These are phyloP conservation scores for Lasioglossum morio DNA, from an alignment of 2,888 invertebrate genomes.

Conservation along the genomic window DNA sequence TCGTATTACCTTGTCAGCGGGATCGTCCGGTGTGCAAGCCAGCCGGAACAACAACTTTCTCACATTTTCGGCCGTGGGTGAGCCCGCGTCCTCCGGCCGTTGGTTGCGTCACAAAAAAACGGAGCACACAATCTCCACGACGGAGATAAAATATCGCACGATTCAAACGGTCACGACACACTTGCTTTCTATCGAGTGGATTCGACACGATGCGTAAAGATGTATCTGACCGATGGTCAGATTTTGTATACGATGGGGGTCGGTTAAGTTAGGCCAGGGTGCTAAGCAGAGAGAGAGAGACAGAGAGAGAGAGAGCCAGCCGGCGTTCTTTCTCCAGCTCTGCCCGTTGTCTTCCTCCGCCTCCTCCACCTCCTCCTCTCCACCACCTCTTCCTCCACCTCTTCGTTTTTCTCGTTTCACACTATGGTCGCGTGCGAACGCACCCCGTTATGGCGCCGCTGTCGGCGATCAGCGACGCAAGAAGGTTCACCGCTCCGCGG, in stretches of 20 bases:
- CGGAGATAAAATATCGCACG: background rate
- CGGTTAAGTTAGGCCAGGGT: conserved; percentile 1
- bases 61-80: conserved; percentile 60
- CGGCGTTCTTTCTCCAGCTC: background rate
- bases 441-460: conserved; percentile 68
- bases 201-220: background rate
- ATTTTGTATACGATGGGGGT: background rate
- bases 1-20: conserved; percentile 67
- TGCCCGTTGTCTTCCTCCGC: background rate
- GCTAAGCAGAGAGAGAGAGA: background rate
- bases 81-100: conserved; percentile 32
- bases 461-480: conserved; percentile 57
- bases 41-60: conserved; percentile 45
- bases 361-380: background rate
- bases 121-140: background rate
- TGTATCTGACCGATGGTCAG: background rate
- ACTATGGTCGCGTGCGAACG: conserved; percentile 57
- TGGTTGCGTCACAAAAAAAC: conserved; percentile 17
- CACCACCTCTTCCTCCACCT: background rate
- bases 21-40: conserved; percentile 52
- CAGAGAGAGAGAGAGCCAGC: background rate
- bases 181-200: background rate
- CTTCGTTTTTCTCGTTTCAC: conserved; percentile 34
- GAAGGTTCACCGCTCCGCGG: conserved; percentile 60
- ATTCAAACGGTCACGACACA: conserved; percentile 22